Evolutionary conservation across 1,140 invertebrate species (phyloP).

Genomic region (Brevipalpus yothersi): DNA sequence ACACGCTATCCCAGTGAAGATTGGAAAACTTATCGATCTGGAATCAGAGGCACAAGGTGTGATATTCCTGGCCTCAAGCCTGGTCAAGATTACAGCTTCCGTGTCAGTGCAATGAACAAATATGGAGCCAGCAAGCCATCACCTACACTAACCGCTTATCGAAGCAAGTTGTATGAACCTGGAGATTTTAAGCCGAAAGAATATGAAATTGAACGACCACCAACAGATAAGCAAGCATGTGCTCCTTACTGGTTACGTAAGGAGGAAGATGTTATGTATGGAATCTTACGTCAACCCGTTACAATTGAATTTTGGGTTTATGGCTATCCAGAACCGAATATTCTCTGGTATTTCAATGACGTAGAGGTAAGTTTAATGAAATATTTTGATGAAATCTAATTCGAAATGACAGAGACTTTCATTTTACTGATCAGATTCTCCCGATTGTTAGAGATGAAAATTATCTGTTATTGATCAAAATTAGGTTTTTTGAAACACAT

Average conservation of each 20-base stretch:
- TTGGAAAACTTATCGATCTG: slow-evolving; percentile 54
- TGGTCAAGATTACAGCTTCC: slow-evolving; percentile 67
- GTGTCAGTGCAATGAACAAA: slow-evolving; percentile 80
- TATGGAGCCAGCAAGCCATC: slow-evolving; percentile 89
- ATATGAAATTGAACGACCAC: slow-evolving; percentile 61
- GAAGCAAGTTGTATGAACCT: slow-evolving; percentile 41
- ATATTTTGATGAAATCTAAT: slow-evolving; percentile 16
- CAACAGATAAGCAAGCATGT: slow-evolving; percentile 34
- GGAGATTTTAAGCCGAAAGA: slow-evolving; percentile 31
- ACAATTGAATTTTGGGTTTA: slow-evolving; percentile 73
- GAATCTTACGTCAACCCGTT: slow-evolving; percentile 58
- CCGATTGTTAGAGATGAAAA: too few species aligned
- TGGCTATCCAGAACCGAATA: slow-evolving; percentile 3
- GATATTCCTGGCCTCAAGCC: slow-evolving; percentile 58
- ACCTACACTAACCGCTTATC: slow-evolving; percentile 51
- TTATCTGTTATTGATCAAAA: too few species aligned
- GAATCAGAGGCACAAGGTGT: slow-evolving; percentile 53
- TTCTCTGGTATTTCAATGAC: slow-evolving; percentile 30
- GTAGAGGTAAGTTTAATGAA: slow-evolving; percentile 35
- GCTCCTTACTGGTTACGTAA: slow-evolving; percentile 43
- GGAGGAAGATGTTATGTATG: slow-evolving; percentile 58
- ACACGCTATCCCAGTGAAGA: slow-evolving; percentile 60
- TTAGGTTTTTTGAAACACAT: too few species aligned
- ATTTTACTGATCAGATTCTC: too few species aligned
- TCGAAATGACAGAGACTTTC: neutral